Conservation (phyloP, 2,888 invertebrate genomes). For the Brachyptera putata region DNA sequence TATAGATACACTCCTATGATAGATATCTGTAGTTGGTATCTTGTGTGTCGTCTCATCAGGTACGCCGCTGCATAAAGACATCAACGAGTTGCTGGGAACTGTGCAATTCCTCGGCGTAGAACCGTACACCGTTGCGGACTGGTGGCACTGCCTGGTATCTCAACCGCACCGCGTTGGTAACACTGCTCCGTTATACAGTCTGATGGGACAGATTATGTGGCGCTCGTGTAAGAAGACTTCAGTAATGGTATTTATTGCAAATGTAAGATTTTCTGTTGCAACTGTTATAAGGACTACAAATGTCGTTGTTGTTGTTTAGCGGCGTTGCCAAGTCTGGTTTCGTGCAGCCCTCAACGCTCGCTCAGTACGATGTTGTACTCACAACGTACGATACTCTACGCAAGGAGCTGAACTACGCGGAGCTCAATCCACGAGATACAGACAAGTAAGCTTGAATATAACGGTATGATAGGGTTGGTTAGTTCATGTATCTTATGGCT, state of each 20-base stretch:
- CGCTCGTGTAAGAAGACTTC: slow-evolving; percentile 64
- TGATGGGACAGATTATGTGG: slow-evolving; percentile 60
- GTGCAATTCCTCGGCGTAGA: slow-evolving; percentile 56
- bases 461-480: too few species aligned
- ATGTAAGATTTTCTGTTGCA: too few species aligned
- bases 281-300: too few species aligned
- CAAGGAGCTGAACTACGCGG: slow-evolving; percentile 57
- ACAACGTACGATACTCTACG: slow-evolving; percentile 65
- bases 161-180: slow-evolving; percentile 50
- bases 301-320: slow-evolving; percentile 41
- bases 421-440: slow-evolving; percentile 46
- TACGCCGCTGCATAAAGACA: slow-evolving; percentile 19
- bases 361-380: slow-evolving; percentile 64
- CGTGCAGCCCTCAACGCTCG: slow-evolving; percentile 58
- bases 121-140: slow-evolving; percentile 50
- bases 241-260: too few species aligned
- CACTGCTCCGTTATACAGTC: slow-evolving; percentile 47
- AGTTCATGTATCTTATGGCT: too few species aligned
- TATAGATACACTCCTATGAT: too few species aligned
- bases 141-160: slow-evolving; percentile 53
- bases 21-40: background rate
- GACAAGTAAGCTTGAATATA: slow-evolving; percentile 26
- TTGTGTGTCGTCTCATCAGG: background rate
- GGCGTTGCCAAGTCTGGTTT: slow-evolving; percentile 51
- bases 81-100: slow-evolving; percentile 52